Evolutionary conservation across 2,888 invertebrate genomes (phyloP).

Genomic region (Chloroclysta siterata): DNA sequence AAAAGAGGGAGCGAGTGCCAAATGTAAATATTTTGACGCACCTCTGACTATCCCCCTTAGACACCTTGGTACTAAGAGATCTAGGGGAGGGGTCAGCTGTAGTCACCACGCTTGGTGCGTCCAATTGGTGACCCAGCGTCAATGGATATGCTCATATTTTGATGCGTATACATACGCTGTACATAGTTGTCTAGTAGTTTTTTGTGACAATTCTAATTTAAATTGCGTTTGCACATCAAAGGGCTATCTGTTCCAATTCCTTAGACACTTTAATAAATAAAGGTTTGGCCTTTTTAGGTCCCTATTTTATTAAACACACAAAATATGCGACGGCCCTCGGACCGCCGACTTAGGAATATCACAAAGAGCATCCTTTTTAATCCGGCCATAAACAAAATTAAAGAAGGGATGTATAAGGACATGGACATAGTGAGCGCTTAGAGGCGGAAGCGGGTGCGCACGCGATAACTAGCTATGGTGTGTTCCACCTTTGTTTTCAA

Average conservation of each 20-base stretch:
- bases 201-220: neutral
- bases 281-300: slow-evolving; percentile 20
- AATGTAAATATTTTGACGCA: too few species aligned
- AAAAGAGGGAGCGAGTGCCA: too few species aligned
- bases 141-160: too few species aligned
- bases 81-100: too few species aligned
- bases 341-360: slow-evolving; percentile 51
- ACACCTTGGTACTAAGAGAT: too few species aligned
- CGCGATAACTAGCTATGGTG: too few species aligned
- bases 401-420: slow-evolving; percentile 36
- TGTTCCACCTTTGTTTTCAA: too few species aligned
- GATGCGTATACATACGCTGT: too few species aligned
- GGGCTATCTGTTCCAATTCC: slow-evolving; percentile 17
- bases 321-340: slow-evolving; percentile 46
- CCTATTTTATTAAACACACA: slow-evolving; percentile 53
- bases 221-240: slow-evolving; percentile 10
- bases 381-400: slow-evolving; percentile 69
- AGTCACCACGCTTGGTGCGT: too few species aligned
- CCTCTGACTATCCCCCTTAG: too few species aligned
- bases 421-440: neutral
- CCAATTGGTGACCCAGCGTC: too few species aligned
- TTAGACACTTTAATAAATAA: slow-evolving; percentile 22
- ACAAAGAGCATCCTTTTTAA: slow-evolving; percentile 65
- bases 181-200: neutral
- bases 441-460: neutral